These are phyloP conservation scores for Chunga burmeisteri DNA, from an alignment of 2,113 vertebrate species.

Conservation along the genomic window DNA sequence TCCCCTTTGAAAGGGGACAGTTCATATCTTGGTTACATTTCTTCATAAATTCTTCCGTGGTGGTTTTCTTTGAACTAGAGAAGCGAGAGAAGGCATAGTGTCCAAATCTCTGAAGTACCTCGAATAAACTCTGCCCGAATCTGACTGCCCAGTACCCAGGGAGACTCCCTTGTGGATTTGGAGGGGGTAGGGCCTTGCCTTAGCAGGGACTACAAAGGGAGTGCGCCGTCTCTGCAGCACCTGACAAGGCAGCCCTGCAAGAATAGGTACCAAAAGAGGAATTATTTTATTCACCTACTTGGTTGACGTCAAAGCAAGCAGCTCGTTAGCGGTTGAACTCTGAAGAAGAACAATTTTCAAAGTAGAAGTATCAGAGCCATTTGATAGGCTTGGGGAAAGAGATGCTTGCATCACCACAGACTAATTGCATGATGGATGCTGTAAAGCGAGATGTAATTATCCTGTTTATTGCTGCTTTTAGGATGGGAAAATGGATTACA, in stretches of 20 bases:
- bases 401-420: neutral
- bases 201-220: neutral
- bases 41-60: neutral
- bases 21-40: neutral
- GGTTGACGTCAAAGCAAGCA: neutral
- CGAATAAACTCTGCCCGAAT: neutral
- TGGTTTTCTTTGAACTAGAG: neutral
- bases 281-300: neutral
- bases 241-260: neutral
- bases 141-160: fast-evolving
- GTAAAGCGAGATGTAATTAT: neutral
- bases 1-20: neutral
- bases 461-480: slow-evolving; percentile 32
- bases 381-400: neutral
- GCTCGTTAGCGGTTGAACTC: neutral
- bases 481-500: slow-evolving; percentile 74
- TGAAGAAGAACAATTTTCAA: neutral
- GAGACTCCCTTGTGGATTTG: neutral
- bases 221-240: neutral
- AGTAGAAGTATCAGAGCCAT: neutral
- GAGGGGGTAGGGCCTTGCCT: neutral
- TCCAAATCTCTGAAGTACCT: neutral
- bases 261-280: neutral
- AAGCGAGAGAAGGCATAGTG: neutral
- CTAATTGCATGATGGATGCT: neutral